These are phyloP conservation scores for Gerris lacustris DNA, from an alignment of 2,888 invertebrate genomes.

Conservation along the genomic window DNA sequence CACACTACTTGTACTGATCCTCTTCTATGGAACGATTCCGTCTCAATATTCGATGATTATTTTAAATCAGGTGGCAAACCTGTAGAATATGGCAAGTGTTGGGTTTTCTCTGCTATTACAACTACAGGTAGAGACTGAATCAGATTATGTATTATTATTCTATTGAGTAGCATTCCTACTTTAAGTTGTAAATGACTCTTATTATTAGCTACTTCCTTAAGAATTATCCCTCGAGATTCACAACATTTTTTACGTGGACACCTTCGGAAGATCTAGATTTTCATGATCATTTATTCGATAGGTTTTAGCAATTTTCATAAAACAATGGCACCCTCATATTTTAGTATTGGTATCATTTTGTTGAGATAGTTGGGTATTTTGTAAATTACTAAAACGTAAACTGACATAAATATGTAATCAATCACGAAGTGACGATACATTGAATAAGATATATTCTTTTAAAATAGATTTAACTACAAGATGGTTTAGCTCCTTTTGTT, in stretches of 20 bases:
- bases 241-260: too few species aligned
- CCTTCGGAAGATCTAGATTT: too few species aligned
- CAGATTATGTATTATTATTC: background rate
- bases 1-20: slow-evolving; percentile 49
- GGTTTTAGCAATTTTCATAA: too few species aligned
- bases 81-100: slow-evolving; percentile 74
- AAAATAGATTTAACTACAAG: background rate
- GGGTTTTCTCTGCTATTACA: slow-evolving; percentile 73
- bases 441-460: background rate
- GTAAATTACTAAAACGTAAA: too few species aligned
- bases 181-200: too few species aligned
- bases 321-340: too few species aligned
- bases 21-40: slow-evolving; percentile 67
- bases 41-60: slow-evolving; percentile 62
- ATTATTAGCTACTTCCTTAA: too few species aligned
- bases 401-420: too few species aligned
- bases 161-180: background rate
- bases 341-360: too few species aligned
- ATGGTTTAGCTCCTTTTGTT: background rate
- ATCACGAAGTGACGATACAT: background rate
- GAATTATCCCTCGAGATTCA: too few species aligned
- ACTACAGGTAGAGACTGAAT: slow-evolving; percentile 48
- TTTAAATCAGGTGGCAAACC: slow-evolving; percentile 43
- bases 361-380: too few species aligned
- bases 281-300: too few species aligned